Evolutionary conservation across 2,113 vertebrate genomes (phyloP).

Genomic region (Ceuthmochares aereus): DNA sequence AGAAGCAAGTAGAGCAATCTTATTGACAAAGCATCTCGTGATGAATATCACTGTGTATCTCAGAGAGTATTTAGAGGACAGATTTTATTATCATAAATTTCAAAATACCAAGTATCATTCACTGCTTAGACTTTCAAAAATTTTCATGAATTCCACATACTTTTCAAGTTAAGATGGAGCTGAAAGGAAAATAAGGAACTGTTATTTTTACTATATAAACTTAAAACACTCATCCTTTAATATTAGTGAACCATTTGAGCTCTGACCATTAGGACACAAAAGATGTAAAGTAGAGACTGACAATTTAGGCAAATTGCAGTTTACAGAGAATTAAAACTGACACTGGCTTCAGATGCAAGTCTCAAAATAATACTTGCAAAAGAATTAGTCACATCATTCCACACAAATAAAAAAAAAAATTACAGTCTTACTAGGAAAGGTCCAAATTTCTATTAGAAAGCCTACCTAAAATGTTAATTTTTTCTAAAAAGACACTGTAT

Average conservation of each 20-base stretch:
- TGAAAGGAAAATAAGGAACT: not conserved
- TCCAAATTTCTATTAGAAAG: not conserved
- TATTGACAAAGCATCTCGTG: not conserved
- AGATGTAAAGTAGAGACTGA: not conserved
- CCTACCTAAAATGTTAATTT: not conserved
- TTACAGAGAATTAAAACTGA: not conserved
- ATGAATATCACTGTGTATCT: not conserved
- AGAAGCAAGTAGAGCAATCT: not conserved
- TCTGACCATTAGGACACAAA: not conserved
- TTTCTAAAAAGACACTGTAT: not conserved
- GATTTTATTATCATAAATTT: constrained; percentile 4
- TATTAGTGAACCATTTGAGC: not conserved
- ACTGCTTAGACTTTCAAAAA: not conserved
- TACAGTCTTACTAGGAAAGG: not conserved
- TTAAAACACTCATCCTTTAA: not conserved
- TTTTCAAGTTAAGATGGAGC: not conserved
- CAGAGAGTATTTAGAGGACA: not conserved
- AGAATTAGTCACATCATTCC: not conserved
- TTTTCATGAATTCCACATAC: not conserved
- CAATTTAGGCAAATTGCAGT: not conserved
- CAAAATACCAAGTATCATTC: not conserved
- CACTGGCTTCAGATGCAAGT: not conserved
- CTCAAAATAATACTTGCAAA: not conserved
- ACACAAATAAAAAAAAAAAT: not conserved
- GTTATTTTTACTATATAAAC: not conserved